Conservation (phyloP, 2,113 vertebrate species). For the Amblyornis subalaris region DNA sequence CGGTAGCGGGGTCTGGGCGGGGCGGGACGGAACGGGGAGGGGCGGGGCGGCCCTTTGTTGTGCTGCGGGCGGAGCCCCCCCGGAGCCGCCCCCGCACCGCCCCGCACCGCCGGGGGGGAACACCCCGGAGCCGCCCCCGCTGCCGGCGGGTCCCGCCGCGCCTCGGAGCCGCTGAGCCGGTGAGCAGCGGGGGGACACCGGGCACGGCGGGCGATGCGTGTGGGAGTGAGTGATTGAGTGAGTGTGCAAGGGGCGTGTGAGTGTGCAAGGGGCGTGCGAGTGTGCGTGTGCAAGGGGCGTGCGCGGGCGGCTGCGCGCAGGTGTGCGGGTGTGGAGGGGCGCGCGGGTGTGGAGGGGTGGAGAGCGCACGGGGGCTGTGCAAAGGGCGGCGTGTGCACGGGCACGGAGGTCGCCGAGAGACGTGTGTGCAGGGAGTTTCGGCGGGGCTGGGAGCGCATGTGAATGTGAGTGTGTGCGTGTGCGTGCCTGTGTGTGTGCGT, state of each 20-base stretch:
- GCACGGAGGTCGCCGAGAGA: neutral
- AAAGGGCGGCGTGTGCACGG: neutral
- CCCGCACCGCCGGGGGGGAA: neutral
- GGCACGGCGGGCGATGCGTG: neutral
- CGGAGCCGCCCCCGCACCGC: slow-evolving; percentile 10
- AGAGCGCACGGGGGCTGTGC: neutral
- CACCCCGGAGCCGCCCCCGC: slow-evolving; percentile 1
- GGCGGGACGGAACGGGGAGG: neutral
- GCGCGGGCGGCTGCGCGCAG: neutral
- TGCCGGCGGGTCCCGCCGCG: slow-evolving; percentile 12
- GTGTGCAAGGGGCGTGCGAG: no score
- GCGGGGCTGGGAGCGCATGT: neutral
- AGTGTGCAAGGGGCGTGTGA: neutral
- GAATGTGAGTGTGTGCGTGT: neutral
- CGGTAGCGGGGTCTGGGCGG: neutral
- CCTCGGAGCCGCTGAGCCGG: neutral
- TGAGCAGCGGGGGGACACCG: neutral
- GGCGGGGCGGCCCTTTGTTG: neutral
- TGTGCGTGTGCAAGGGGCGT: neutral
- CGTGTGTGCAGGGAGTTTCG: neutral
- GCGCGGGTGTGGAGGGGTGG: no score
- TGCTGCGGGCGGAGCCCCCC: neutral
- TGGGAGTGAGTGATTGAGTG: neutral
- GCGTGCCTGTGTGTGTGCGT: accelerated
- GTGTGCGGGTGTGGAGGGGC: neutral